Percentiles rank a stretch among this genome's conserved stretches.
phyloP scores from a whole-genome alignment of 2,797 vertebrate genomes.

The Agapornis canus region DNA sequence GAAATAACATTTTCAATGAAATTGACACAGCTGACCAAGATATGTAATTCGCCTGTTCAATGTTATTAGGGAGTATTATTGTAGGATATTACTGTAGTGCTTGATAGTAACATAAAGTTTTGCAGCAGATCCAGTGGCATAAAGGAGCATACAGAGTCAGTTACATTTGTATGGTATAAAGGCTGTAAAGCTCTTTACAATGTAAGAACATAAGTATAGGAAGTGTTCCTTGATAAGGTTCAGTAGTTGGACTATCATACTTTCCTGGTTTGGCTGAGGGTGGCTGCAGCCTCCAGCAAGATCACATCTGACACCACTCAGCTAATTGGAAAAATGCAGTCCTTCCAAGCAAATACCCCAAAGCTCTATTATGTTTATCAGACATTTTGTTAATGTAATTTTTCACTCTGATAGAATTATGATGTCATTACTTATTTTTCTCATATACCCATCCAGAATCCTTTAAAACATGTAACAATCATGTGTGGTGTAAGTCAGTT shows the following conservation, averaged over 20 bases:
- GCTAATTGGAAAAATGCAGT: constrained; percentile 29
- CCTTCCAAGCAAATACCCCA: constrained; percentile 42
- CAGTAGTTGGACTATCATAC: constrained; percentile 8
- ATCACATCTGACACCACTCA: background rate
- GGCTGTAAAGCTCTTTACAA: background rate
- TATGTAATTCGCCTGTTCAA: background rate
- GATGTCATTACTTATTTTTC: background rate
- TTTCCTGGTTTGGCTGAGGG: constrained; percentile 12
- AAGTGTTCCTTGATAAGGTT: constrained; percentile 25
- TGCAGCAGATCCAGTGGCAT: background rate
- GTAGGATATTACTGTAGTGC: background rate
- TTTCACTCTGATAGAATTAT: constrained; percentile 23
- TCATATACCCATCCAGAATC: background rate
- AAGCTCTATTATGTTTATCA: constrained; percentile 39
- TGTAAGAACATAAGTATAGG: background rate
- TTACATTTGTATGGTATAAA: constrained; percentile 6
- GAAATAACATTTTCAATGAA: background rate
- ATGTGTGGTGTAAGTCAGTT: background rate
- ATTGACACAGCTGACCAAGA: background rate
- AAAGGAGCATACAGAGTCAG: background rate
- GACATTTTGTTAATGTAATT: background rate
- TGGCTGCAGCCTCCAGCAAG: constrained; percentile 46
- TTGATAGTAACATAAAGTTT: background rate
- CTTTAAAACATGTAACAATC: background rate
- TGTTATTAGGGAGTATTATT: background rate